Evolutionary conservation across 35 echinoderm and acorn worm genomes (phyloP).

Genomic region (Patiria miniata): DNA sequence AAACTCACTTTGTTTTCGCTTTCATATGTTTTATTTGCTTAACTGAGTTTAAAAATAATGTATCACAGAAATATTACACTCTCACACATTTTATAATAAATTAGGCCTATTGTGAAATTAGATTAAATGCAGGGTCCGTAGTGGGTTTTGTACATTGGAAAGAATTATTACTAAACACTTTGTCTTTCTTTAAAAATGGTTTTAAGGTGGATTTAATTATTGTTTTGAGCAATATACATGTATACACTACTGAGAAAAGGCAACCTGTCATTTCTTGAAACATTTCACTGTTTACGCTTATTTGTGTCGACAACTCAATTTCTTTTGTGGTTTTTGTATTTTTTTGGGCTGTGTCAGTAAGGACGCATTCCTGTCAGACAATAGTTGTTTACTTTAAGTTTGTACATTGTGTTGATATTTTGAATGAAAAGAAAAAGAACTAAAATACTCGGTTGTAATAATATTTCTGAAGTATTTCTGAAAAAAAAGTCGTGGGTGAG

Average conservation of each 20-base stretch:
- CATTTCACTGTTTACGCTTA: no score
- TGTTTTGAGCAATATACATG: no score
- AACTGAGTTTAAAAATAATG: no score
- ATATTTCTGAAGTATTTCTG: constrained; percentile 24
- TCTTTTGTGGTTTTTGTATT: no score
- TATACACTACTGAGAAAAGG: no score
- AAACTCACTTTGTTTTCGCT: background rate
- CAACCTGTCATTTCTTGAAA: no score
- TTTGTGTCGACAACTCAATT: no score
- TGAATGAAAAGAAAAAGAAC: background rate
- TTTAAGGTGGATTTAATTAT: no score
- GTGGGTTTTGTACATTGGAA: constrained; percentile 8
- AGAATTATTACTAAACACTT: background rate
- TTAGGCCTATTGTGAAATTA: background rate
- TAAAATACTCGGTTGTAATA: background rate
- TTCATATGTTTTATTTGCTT: background rate
- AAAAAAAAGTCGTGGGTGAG: background rate
- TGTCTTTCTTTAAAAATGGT: constrained; percentile 18
- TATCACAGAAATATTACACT: no score
- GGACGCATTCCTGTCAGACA: no score
- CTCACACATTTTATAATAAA: no score
- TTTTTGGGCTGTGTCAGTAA: no score
- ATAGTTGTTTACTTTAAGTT: background rate
- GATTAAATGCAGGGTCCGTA: background rate
- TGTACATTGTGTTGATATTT: constrained; percentile 27